Evolutionary conservation across 1,140 invertebrate species (phyloP), one percentile per base, ranked within the genome.

Genomic region (Conopomorpha cramerella): DNA sequence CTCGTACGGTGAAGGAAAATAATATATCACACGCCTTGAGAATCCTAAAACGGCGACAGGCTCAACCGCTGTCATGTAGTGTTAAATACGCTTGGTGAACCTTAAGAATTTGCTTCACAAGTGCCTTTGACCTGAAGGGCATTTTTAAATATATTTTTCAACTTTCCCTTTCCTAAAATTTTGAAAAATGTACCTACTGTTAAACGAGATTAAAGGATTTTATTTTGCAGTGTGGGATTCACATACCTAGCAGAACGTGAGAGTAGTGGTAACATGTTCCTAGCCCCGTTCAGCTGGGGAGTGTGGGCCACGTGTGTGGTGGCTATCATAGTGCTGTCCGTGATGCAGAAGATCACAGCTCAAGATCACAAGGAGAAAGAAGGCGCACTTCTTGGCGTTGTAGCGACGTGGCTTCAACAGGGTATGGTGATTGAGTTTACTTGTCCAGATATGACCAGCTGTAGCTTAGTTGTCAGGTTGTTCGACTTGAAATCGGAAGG

Each of bases 261-360:
- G 30, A 72, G 64, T 28, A 68, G 59, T 36, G 68, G 41, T 31
- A 68, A 68, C 28, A 67, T 72, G 64, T 72, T 53, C 29, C 39
- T 65, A 31, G 57, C 55, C 16, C 67, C 67, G 1, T 72, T 72
- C 37, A 51, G 55, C 1, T 25, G 34, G 0, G 43, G n/a, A 0
- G 60, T 66, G 3, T 72, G 67, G 67, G 55, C 43, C 42, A 45
- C 53, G 4, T 60, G 55, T 19, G 34, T 61, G 1, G 47, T 11
- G n/a, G 47, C 61, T 2, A 47, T 46, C 8, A 1, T 50, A 0
- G 26, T 65, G 1, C 39, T 72, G 33, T 43, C 52, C 0, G 1
- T 55, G 6, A 57, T 57, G 0, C 60, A 64, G 29, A 41, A 54
- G n/a, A 16, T 56, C 2, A 63, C 58, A 1, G 51, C 67, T 1